A percentile compares a stretch with the other conserved stretches of the same genome.
Conservation (phyloP, 2,113 vertebrate genomes). For the Isichthys henryi region DNA sequence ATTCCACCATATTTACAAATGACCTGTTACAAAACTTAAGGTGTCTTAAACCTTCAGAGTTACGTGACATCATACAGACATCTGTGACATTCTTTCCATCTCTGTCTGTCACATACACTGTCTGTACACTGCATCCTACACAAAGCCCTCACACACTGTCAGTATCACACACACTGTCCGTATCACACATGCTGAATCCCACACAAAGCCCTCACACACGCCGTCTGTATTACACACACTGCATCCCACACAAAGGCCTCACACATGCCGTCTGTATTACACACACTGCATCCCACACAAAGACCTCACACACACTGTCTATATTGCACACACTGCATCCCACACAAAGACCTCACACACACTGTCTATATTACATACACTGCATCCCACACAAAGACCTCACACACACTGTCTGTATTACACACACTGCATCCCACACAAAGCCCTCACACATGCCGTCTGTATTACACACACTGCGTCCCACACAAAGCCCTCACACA, state of each 20-base stretch:
- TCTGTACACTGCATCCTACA: not conserved
- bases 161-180: not conserved
- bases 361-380: not conserved
- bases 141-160: not conserved
- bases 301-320: not conserved
- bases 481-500: not conserved
- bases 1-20: not conserved
- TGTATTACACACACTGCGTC: not conserved
- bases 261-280: not conserved
- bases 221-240: not conserved
- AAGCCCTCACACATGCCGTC: not conserved
- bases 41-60: constrained; percentile 21
- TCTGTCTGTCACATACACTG: constrained; percentile 20
- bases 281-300: too few species aligned
- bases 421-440: not conserved
- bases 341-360: constrained; percentile 25
- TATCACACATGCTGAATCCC: not conserved
- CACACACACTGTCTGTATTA: not conserved
- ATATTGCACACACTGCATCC: constrained; percentile 5
- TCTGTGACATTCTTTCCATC: constrained; percentile 46
- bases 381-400: constrained; percentile 28
- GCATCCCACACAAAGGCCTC: too few species aligned
- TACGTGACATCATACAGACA: constrained; percentile 38
- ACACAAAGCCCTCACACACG: not conserved
- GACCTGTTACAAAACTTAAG: not conserved